Base-by-base conservation (phyloP, 2,888 invertebrate genomes). In the Hemicrepidius hirtus region DNA sequence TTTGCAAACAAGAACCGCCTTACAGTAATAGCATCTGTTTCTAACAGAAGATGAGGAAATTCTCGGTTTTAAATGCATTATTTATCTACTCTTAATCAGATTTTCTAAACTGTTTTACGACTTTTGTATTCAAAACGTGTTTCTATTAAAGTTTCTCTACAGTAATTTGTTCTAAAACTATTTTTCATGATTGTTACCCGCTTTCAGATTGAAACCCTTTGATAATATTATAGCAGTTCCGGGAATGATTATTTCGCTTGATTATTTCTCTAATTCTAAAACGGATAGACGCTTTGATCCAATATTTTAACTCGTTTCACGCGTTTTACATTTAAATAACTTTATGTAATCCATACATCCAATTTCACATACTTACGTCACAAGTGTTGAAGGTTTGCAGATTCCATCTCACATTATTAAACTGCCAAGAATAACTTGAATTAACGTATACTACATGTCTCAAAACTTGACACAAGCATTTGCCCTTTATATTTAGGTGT, bases 1-100 rank as follows among this genome's bases (percentile, higher is more conserved):
- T 53, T 53, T 53, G 53, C 53, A 32, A 53, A 53, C 53, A 53
- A 32, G 28, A 5, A 13, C 20, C 28, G 28, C 28, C 28, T 53
- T 53, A 13, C 13, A 21, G 10, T 49, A 49, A 49, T 20, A 49
- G 53, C 53, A 32, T 28, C 53, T 53, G 24, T 53, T 53, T 10
- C 18, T 18, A 18, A 1, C 44, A 10, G 18, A 44, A 7, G 44
- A 44, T 18, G 10, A 44, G 44, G 44, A 44, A 18, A 44, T 44
- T 18, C 18, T 16, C 2, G 40, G 16, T 13, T 16, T 44, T 18
- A 44, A 16, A 44, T 18, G 44, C 44, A 44, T 44, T 44, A 44
- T 44, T 44, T 44, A 44, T 44, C 18, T 44, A 5, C 44, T 44
- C 18, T 18, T 44, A n/a, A n/a, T 32, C 32, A n/a, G n/a, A n/a